Base-by-base conservation (phyloP, 2,888 invertebrate genomes). In the Antheraea assamensis region DNA sequence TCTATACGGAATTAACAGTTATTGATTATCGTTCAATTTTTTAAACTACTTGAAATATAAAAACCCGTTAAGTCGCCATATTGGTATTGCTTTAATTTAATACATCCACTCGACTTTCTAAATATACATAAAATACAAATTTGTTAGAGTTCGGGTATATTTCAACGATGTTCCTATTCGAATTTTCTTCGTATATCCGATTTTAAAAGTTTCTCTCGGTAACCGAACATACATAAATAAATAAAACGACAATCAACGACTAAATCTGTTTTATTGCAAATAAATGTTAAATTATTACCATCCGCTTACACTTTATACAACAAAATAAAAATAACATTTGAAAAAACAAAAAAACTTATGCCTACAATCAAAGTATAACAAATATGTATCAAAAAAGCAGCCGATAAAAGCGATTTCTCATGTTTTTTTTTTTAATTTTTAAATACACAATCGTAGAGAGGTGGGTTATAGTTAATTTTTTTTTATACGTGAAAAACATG, bases 311-410 rank as follows among this genome's bases (percentile, higher is more conserved):
- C 55, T 35, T 70, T 73, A 75, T 70, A 75, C 74, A 76, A 77
- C 71, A 76, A 79, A 76, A 78, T 76, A 75, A 77, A 76, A 76
- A 77, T 75, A 81, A 79, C 78, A 79, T 64, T 76, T 75, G 66
- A 77, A 77, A 78, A 76, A 75, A 75, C 76, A 72, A 68, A n/a
- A n/a, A n/a, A 72, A 64, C 79, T 81, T 81, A 77, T 19, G 30
- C 61, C 78, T 81, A 81, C 52, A 79, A 80, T 81, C 79, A 80
- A 78, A 73, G 76, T 80, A 73, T 82, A 81, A 82, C 81, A 81
- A 80, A 79, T 13, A 27, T 74, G 75, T 72, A 71, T 73, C 75
- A 76, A 74, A 61, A 61, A 27, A 61, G 58, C 58, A 61, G 58
- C 58, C 58, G 74, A 78, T 78, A 79, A 79, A 42, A 77, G 78